Percentiles rank a stretch among this genome's conserved stretches.
Evolutionary conservation across 2,888 invertebrate genomes (phyloP).

Genomic region (Cephus sareptanus): DNA sequence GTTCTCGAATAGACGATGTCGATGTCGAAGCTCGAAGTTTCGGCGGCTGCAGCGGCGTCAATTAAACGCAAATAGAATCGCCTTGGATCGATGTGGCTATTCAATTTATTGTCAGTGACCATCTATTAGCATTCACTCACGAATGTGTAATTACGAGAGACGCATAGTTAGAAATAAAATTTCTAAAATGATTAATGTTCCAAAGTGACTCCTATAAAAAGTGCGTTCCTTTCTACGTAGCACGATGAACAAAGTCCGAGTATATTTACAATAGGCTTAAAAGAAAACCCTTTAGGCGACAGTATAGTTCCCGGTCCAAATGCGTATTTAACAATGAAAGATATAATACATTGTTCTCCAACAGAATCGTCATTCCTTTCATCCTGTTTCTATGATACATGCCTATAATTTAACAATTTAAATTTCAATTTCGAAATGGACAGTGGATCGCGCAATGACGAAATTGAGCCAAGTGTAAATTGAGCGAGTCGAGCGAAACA

Average conservation of each 20-base stretch:
- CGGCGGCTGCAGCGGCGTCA: conserved; percentile 24
- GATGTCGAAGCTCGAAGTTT: conserved; percentile 11
- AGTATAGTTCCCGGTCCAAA: not conserved
- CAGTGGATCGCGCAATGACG: not conserved
- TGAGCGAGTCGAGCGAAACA: not conserved
- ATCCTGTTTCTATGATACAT: not conserved
- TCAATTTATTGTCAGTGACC: conserved; percentile 44
- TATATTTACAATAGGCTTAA: not conserved
- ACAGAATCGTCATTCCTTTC: not conserved
- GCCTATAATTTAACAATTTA: not conserved
- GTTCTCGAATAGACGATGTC: not conserved
- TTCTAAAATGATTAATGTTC: not conserved
- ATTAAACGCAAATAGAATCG: conserved; percentile 27
- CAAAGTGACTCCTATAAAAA: not conserved
- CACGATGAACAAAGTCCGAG: not conserved
- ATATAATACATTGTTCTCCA: not conserved
- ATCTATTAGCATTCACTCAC: conserved; percentile 40
- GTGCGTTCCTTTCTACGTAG: not conserved
- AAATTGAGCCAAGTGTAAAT: not conserved
- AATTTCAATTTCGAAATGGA: not conserved
- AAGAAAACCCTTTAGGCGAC: not conserved
- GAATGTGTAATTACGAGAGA: conserved; percentile 28
- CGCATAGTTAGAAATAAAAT: conserved; percentile 12
- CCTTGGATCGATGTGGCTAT: conserved; percentile 42
- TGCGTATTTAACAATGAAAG: not conserved